A percentile compares a stretch with the other conserved stretches of the same genome.
These are phyloP conservation scores for Leptinotarsa haldemani DNA, from an alignment of 2,888 invertebrate species.

Conservation along the genomic window DNA sequence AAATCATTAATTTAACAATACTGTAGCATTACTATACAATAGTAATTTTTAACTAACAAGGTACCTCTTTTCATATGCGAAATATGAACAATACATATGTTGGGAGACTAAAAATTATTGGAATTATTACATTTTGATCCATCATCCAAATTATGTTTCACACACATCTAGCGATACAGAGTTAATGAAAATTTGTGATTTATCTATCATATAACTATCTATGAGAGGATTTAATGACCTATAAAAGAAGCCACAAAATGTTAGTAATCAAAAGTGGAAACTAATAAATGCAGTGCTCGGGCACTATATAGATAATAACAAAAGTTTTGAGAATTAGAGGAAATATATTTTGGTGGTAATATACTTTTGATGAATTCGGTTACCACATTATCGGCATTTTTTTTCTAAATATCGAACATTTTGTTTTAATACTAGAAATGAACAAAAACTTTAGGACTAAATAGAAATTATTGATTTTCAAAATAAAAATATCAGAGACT, in stretches of 20 bases:
- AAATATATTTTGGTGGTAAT: too few relatives aligned
- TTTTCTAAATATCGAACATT: too few relatives aligned
- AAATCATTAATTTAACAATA: background rate
- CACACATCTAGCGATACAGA: background rate
- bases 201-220: background rate
- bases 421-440: too few relatives aligned
- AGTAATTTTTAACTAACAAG: background rate
- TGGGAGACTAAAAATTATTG: too few relatives aligned
- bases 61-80: background rate
- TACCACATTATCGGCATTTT: too few relatives aligned
- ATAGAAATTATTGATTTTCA: too few relatives aligned
- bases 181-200: background rate
- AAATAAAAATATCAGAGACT: too few relatives aligned
- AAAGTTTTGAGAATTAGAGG: too few relatives aligned
- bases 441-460: too few relatives aligned
- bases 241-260: constrained; percentile 1
- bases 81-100: too few relatives aligned
- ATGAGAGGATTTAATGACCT: background rate
- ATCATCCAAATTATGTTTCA: background rate
- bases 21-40: background rate
- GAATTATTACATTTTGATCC: too few relatives aligned
- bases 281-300: background rate
- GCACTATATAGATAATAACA: background rate
- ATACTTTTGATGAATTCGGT: too few relatives aligned
- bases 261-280: background rate